Conservation (phyloP, 2,888 invertebrate genomes). For the Ochropleura plecta region DNA sequence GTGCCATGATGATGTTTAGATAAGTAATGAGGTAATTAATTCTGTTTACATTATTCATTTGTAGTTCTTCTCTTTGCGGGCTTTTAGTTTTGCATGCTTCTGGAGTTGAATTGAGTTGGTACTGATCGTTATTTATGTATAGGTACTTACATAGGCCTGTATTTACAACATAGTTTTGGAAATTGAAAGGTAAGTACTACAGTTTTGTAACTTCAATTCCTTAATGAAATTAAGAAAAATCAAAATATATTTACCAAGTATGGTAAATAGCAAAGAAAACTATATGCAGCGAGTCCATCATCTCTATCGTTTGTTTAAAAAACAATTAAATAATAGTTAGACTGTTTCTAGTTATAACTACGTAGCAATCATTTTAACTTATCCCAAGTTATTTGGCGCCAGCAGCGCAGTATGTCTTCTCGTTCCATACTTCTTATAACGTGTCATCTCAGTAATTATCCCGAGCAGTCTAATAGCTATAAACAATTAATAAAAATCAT, state of each 20-base stretch:
- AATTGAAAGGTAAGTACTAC: background rate
- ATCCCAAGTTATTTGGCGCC: background rate
- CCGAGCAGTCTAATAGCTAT: background rate
- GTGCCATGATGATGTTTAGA: constrained; percentile 83
- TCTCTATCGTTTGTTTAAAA: background rate
- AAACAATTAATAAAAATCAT: background rate
- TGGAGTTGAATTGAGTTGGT: background rate
- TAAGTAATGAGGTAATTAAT: constrained; percentile 71
- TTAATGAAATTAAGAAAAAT: background rate
- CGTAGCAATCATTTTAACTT: background rate
- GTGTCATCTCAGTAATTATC: background rate
- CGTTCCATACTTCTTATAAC: background rate
- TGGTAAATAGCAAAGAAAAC: background rate
- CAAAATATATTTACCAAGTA: too few species aligned
- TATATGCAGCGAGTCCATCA: background rate
- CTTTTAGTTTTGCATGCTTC: constrained; percentile 11
- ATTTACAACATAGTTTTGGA: background rate
- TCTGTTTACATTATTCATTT: constrained; percentile 43
- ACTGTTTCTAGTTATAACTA: background rate
- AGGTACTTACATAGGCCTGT: background rate
- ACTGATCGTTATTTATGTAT: background rate
- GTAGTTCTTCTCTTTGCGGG: constrained; percentile 18
- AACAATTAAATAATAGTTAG: background rate
- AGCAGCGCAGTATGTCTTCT: background rate
- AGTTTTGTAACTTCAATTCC: background rate